Conservation (phyloP, 2,113 vertebrate genomes). For the Acrocephalus arundinaceus region DNA sequence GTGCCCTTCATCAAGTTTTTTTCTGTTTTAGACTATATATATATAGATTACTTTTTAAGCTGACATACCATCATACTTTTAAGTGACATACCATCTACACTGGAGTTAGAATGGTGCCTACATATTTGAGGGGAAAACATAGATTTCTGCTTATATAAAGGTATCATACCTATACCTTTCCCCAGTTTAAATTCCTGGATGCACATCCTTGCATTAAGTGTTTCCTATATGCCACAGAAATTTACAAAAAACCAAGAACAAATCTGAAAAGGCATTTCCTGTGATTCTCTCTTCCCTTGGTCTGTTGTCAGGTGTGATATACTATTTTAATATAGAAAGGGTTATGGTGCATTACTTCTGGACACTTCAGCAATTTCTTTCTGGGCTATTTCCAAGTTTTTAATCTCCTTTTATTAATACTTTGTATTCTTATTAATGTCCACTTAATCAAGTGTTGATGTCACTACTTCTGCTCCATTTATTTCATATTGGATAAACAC, state of each 20-base stretch:
- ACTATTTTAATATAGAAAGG: conserved; percentile 72
- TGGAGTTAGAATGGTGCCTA: neutral
- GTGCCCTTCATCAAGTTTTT: neutral
- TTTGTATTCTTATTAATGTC: conserved; percentile 3
- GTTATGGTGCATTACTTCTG: conserved; percentile 44
- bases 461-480: conserved; percentile 40
- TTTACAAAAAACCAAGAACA: neutral
- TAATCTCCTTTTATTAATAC: conserved; percentile 53
- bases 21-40: neutral
- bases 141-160: neutral
- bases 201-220: neutral
- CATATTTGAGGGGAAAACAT: neutral
- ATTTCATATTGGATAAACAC: conserved; percentile 28
- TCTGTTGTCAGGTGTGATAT: conserved; percentile 63
- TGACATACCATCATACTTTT: too few relatives aligned
- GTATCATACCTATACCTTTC: neutral
- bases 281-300: conserved; percentile 14
- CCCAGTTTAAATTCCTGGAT: neutral
- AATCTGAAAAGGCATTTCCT: neutral
- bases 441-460: conserved; percentile 54
- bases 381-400: conserved; percentile 22
- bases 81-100: neutral
- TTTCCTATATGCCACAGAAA: neutral
- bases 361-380: conserved; percentile 55
- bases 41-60: neutral